Evolutionary conservation across 2,113 vertebrate species (phyloP).

Genomic region (Lophochroa leadbeateri): DNA sequence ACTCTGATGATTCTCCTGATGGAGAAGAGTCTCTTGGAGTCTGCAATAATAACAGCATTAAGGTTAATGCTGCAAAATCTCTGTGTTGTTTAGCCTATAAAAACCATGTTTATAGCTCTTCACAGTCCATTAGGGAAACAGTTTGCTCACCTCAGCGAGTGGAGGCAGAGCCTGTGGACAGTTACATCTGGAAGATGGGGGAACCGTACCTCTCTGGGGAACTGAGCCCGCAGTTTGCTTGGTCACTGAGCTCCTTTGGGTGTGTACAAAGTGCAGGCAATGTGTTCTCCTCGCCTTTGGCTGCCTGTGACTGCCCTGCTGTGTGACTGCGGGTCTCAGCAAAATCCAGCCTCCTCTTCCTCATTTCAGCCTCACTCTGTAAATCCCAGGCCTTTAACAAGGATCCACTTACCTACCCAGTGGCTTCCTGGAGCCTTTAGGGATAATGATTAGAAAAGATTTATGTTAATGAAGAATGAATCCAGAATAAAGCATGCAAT

Average conservation of each 20-base stretch:
- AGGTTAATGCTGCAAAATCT: conserved; percentile 2
- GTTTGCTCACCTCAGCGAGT: neutral
- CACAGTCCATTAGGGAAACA: neutral
- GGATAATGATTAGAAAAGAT: neutral
- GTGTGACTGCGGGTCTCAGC: neutral
- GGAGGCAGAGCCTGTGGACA: neutral
- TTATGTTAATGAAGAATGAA: neutral
- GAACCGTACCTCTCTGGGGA: neutral
- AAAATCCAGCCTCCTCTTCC: neutral
- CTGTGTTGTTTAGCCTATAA: neutral
- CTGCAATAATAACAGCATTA: neutral
- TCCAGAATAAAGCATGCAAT: neutral
- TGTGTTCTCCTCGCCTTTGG: neutral
- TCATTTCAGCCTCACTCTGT: neutral
- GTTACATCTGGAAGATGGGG: neutral
- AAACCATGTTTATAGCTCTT: neutral
- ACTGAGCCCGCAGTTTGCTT: rapidly evolving
- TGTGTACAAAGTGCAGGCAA: rapidly evolving
- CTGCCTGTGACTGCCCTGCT: neutral
- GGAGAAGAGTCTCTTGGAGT: neutral
- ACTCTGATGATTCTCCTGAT: neutral
- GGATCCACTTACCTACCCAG: neutral
- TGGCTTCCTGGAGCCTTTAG: neutral
- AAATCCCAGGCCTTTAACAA: neutral
- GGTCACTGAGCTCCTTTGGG: neutral